Conservation (phyloP, 2,888 invertebrate species). For the Rotaria magnacalcarata region DNA sequence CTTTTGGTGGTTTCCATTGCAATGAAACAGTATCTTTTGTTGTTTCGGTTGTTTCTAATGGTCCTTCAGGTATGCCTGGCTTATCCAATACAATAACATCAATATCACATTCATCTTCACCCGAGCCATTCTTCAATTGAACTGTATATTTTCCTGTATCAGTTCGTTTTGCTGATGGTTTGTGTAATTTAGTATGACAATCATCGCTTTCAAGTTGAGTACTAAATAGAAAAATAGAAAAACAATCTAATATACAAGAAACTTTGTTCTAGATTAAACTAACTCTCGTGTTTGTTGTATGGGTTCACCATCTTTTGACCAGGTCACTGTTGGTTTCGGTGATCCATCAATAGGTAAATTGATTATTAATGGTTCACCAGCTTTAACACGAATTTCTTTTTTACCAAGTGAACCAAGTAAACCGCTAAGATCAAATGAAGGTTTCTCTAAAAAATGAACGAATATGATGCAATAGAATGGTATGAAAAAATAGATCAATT, state of each 20-base stretch:
- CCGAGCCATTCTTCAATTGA: slow-evolving; percentile 55
- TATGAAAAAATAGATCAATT: too few relatives aligned
- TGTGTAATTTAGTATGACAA: slow-evolving; percentile 53
- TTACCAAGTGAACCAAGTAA: slow-evolving; percentile 37
- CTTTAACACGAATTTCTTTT: slow-evolving; percentile 84
- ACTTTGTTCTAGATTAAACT: background rate
- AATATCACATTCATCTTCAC: slow-evolving; percentile 56
- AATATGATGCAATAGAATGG: too few relatives aligned
- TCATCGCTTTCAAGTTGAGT: slow-evolving; percentile 52
- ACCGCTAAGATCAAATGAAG: slow-evolving; percentile 38
- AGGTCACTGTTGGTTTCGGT: slow-evolving; percentile 82
- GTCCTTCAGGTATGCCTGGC: slow-evolving; percentile 59
- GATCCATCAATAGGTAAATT: slow-evolving; percentile 88
- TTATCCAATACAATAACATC: slow-evolving; percentile 59
- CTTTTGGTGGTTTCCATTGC: slow-evolving; percentile 61
- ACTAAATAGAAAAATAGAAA: slow-evolving; percentile 49
- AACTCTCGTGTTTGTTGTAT: slow-evolving; percentile 48
- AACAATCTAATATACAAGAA: background rate
- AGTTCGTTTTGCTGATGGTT: slow-evolving; percentile 55
- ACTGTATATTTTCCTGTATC: slow-evolving; percentile 59
- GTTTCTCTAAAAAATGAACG: slow-evolving; percentile 36
- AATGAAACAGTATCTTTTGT: slow-evolving; percentile 62
- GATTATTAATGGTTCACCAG: slow-evolving; percentile 90
- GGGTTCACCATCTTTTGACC: slow-evolving; percentile 72
- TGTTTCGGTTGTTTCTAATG: slow-evolving; percentile 60